Evolutionary conservation across 1,140 invertebrate genomes (phyloP).

Genomic region (roundworm (Caenorhabditis elegans)): DNA sequence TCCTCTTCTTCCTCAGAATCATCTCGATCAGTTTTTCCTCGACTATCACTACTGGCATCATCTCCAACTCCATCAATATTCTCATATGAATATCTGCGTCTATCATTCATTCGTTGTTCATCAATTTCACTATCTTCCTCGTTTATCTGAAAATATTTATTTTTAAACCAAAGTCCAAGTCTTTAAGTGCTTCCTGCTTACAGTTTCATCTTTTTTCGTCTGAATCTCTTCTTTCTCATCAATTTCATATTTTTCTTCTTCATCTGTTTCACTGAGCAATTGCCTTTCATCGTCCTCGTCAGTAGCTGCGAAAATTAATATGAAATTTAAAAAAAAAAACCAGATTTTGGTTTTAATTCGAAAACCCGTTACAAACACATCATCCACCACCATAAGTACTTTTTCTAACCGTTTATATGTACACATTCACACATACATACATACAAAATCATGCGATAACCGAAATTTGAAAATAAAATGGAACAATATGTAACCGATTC

Average conservation of each 20-base stretch:
- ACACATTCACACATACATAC: conserved; percentile 20
- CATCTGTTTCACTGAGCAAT: background rate
- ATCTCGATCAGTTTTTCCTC: conserved; percentile 29
- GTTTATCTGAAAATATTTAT: too few species aligned
- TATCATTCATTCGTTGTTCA: conserved; percentile 34
- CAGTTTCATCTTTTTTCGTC: background rate
- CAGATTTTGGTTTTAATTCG: too few species aligned
- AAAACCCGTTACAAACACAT: background rate
- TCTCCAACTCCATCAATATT: conserved; percentile 47
- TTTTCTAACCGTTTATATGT: conserved; percentile 1
- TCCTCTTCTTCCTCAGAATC: conserved; percentile 39
- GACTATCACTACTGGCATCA: conserved; percentile 38
- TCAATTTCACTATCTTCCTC: conserved; percentile 44
- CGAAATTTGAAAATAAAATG: background rate
- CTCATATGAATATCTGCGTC: conserved; percentile 38
- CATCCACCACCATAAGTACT: background rate
- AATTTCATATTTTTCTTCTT: background rate
- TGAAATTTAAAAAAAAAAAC: too few species aligned
- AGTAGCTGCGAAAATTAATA: background rate
- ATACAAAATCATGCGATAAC: background rate
- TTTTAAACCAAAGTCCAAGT: too few species aligned
- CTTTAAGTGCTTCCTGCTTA: background rate
- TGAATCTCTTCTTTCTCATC: background rate
- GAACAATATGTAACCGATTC: background rate
- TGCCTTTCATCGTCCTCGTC: background rate